Evolutionary conservation across 2,113 vertebrate species (phyloP), one percentile per base, ranked within the genome.

Genomic region (Microcebus jonahi): DNA sequence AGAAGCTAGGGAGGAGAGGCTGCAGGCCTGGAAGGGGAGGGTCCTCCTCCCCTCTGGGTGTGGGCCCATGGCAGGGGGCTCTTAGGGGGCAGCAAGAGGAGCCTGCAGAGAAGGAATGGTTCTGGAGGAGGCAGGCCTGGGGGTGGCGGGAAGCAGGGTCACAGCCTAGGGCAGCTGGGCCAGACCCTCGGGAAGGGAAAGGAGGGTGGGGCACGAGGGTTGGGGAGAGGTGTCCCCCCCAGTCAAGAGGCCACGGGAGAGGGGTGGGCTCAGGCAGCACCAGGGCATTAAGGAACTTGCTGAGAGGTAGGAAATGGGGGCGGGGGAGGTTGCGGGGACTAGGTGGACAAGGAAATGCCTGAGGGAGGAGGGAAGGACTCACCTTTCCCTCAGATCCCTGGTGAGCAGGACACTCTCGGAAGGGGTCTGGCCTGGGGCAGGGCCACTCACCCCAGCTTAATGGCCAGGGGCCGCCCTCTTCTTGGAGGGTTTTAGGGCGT

Each of bases 401-500:
- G 27, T 48, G 73, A 76, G 27, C n/a, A 14, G 4, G 25, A 42
- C 15, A 45, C 2, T 15, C 17, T 3, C 1, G 59, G 55, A 11
- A 4, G 15, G 84, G 9, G 15, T 18, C 61, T 17, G 21, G 11
- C 53, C 39, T 12, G 5, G 53, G 15, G 2, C 48, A 3, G 5
- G 7, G 39, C 50, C 18, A 36, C 73, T 5, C 13, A 31, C 29
- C 63, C n/a, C 23, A 5, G 27, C 13, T 20, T 17, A 6, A 8
- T 0, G 5, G n/a, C 4, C 20, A 9, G 13, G 6, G 6, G 12
- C 23, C 29, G 45, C 18, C 14, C 11, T 81, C 31, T 53, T 21
- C 36, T 29, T 42, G 4, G 10, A 29, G 39, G 39, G 61, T 3
- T 6, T 17, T 2, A 3, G n/a, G n/a, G 15, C 1, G 0, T 15